A percentile compares a stretch with the other conserved stretches of the same genome.
These are phyloP conservation scores for Temnothorax curvispinosus DNA, from an alignment of 1,140 invertebrate genomes.

Conservation along the genomic window DNA sequence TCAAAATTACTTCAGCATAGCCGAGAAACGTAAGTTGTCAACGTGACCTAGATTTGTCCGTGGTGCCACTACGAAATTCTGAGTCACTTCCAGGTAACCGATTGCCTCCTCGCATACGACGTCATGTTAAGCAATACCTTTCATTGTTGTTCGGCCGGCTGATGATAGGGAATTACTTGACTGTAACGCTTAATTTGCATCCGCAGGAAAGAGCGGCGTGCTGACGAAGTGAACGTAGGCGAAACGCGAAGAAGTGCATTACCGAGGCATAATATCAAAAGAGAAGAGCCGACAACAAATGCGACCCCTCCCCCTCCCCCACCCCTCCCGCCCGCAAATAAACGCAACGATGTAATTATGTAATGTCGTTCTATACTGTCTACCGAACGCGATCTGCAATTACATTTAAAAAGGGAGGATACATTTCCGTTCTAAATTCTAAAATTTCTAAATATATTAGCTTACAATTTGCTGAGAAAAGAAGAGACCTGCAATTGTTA, in stretches of 20 bases:
- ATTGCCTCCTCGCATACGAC: conserved; percentile 48
- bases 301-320: neutral
- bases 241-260: conserved; percentile 32
- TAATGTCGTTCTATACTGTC: neutral
- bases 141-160: conserved; percentile 65
- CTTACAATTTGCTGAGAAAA: neutral
- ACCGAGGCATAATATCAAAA: neutral
- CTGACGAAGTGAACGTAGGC: conserved; percentile 21
- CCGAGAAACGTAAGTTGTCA: conserved; percentile 35
- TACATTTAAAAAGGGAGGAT: neutral
- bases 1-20: conserved; percentile 21
- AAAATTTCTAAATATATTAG: neutral
- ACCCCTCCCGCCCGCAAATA: neutral
- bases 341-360: conserved; percentile 1
- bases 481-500: neutral
- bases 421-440: neutral
- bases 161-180: conserved; percentile 63
- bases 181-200: conserved; percentile 68
- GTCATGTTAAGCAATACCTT: conserved; percentile 62
- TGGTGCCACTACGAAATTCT: conserved; percentile 59
- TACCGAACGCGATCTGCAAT: neutral
- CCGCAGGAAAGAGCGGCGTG: conserved; percentile 37
- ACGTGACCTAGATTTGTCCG: conserved; percentile 58
- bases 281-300: conserved; percentile 18
- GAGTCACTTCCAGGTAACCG: conserved; percentile 62